Percentiles rank a stretch among this genome's conserved stretches.
These are phyloP conservation scores for Gobiocypris rarus DNA, from an alignment of 2,113 vertebrate genomes.

Conservation along the genomic window DNA sequence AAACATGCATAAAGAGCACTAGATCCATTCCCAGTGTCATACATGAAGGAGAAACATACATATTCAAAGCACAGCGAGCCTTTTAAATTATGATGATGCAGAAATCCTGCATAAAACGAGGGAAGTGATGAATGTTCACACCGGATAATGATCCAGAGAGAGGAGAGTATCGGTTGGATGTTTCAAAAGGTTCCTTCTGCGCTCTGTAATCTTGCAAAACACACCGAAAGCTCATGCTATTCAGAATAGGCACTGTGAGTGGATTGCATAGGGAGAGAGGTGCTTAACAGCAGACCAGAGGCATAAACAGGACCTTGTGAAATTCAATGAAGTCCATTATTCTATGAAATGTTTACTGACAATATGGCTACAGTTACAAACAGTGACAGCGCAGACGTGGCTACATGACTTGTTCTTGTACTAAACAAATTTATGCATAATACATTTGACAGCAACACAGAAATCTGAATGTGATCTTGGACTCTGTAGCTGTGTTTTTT, in stretches of 20 bases:
- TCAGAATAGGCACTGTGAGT: not conserved
- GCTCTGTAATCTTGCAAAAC: slow-evolving; percentile 30
- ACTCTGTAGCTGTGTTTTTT: not conserved
- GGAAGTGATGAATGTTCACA: slow-evolving; percentile 45
- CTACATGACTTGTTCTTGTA: slow-evolving; percentile 33
- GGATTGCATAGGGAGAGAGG: not conserved
- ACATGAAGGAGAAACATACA: slow-evolving; percentile 30
- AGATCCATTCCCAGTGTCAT: slow-evolving; percentile 2
- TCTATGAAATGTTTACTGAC: slow-evolving; percentile 41
- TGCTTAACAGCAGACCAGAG: not conserved
- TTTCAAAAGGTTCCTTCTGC: slow-evolving; percentile 29
- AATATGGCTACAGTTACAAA: not conserved
- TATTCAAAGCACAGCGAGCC: slow-evolving; percentile 45
- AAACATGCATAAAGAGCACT: slow-evolving; percentile 3
- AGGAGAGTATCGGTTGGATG: slow-evolving; percentile 17
- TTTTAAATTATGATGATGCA: slow-evolving; percentile 38
- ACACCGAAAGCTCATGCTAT: slow-evolving; percentile 17
- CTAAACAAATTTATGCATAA: slow-evolving; percentile 18
- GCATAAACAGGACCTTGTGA: slow-evolving; percentile 20
- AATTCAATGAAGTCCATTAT: slow-evolving; percentile 1
- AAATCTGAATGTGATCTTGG: slow-evolving; percentile 4
- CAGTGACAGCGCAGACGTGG: not conserved
- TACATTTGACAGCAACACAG: not conserved
- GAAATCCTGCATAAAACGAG: slow-evolving; percentile 46
- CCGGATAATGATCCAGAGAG: slow-evolving; percentile 48